Evolutionary conservation across 2,888 invertebrate genomes (phyloP).

Genomic region (Amphipyra tragopoginis): DNA sequence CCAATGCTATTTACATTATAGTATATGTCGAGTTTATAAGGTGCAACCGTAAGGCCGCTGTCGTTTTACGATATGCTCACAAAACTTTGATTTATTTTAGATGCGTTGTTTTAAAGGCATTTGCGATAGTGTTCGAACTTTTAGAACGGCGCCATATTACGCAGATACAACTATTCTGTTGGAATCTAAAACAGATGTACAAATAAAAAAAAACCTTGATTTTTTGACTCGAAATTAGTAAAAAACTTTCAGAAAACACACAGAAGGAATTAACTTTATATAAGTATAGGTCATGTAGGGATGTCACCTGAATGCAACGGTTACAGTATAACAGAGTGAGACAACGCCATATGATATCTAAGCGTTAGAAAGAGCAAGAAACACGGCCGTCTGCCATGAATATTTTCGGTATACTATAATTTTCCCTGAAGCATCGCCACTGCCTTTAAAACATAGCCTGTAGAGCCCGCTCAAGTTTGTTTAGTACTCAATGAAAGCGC

Average conservation of each 20-base stretch:
- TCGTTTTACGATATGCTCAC: slow-evolving; percentile 44
- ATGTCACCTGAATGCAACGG: too few relatives aligned
- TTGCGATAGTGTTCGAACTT: slow-evolving; percentile 8
- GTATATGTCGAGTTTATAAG: slow-evolving; percentile 68
- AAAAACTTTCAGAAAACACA: too few relatives aligned
- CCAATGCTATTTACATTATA: slow-evolving; percentile 86
- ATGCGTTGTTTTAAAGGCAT: slow-evolving; percentile 20
- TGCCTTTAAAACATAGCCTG: slow-evolving; percentile 21
- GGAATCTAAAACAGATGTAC: not conserved
- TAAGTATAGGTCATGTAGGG: too few relatives aligned
- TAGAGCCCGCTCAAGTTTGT: slow-evolving; percentile 48
- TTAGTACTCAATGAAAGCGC: slow-evolving; percentile 60
- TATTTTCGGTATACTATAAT: not conserved
- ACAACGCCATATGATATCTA: too few relatives aligned
- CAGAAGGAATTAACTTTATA: too few relatives aligned
- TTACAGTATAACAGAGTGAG: too few relatives aligned
- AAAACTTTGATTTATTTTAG: slow-evolving; percentile 27
- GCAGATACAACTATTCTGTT: too few relatives aligned
- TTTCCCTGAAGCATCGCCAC: not conserved
- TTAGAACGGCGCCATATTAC: too few relatives aligned
- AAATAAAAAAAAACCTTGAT: not conserved
- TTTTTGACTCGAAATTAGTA: too few relatives aligned
- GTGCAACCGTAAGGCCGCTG: slow-evolving; percentile 59
- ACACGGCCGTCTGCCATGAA: too few relatives aligned
- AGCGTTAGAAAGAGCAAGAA: too few relatives aligned